These are phyloP conservation scores for Alloscopus bannaensis DNA, from an alignment of 2,888 invertebrate species.

Conservation along the genomic window DNA sequence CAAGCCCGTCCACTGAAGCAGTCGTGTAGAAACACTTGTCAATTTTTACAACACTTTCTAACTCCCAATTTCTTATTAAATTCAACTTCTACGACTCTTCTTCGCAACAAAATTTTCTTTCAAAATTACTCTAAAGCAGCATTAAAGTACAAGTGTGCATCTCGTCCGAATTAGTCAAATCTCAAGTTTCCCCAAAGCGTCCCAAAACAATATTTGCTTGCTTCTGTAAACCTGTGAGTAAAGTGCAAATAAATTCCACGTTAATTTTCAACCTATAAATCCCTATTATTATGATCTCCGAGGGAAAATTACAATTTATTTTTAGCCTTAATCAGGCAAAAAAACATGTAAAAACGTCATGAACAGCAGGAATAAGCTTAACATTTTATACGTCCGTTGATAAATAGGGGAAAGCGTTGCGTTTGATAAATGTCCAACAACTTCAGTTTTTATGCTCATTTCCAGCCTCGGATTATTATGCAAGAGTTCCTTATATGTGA, in stretches of 20 bases:
- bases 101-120: background rate
- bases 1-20: slow-evolving; percentile 28
- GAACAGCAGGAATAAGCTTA: slow-evolving; percentile 14
- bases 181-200: background rate
- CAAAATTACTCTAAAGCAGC: too few relatives aligned
- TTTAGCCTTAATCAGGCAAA: slow-evolving; percentile 12
- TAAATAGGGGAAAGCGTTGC: slow-evolving; percentile 40
- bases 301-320: slow-evolving; percentile 39
- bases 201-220: background rate
- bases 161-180: too few relatives aligned
- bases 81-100: background rate
- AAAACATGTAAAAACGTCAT: slow-evolving; percentile 21
- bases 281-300: slow-evolving; percentile 41
- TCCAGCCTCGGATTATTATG: slow-evolving; percentile 31
- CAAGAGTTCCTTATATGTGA: background rate
- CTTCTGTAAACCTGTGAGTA: background rate
- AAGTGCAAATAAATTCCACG: slow-evolving; percentile 11
- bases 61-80: background rate
- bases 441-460: slow-evolving; percentile 42
- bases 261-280: slow-evolving; percentile 40
- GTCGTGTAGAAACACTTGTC: slow-evolving; percentile 32
- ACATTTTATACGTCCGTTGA: slow-evolving; percentile 46
- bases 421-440: slow-evolving; percentile 43
- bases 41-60: too few relatives aligned
- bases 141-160: too few relatives aligned